Conservation (phyloP, 2,113 vertebrate species). For the Takifugu bimaculatus region DNA sequence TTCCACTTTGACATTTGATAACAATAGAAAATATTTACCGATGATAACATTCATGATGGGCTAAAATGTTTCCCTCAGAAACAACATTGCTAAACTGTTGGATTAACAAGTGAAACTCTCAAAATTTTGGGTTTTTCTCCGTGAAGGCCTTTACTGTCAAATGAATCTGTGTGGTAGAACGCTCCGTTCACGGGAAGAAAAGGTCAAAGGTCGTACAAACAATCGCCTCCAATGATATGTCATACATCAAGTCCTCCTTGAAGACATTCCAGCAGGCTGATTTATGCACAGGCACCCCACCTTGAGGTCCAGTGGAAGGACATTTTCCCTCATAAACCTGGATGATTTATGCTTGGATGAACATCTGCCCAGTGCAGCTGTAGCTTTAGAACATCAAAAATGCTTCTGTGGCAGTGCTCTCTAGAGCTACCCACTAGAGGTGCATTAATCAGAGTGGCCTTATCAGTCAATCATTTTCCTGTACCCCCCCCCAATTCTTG, state of each 20-base stretch:
- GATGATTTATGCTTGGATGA: neutral
- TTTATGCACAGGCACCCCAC: constrained; percentile 2
- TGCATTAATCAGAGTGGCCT: neutral
- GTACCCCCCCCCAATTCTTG: constrained; percentile 2
- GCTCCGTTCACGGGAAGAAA: neutral
- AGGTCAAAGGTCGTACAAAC: constrained; percentile 8
- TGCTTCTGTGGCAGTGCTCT: no score
- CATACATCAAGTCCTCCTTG: neutral
- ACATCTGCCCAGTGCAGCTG: neutral
- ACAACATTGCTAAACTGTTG: no score
- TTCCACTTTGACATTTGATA: no score
- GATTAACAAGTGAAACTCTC: no score
- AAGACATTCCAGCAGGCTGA: constrained; percentile 1
- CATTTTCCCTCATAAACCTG: neutral
- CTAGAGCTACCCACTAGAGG: neutral
- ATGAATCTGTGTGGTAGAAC: neutral
- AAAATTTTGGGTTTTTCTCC: no score
- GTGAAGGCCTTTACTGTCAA: no score
- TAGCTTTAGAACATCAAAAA: neutral
- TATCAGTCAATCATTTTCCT: constrained; percentile 22
- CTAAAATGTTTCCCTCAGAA: no score
- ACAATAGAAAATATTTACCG: no score
- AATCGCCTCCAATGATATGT: neutral
- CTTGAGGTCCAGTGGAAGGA: constrained; percentile 20
- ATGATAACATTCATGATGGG: no score